A percentile compares a stretch with the other conserved stretches of the same genome.
Evolutionary conservation across 2,113 vertebrate species (phyloP).

Genomic region (Circaetus cinerascens): DNA sequence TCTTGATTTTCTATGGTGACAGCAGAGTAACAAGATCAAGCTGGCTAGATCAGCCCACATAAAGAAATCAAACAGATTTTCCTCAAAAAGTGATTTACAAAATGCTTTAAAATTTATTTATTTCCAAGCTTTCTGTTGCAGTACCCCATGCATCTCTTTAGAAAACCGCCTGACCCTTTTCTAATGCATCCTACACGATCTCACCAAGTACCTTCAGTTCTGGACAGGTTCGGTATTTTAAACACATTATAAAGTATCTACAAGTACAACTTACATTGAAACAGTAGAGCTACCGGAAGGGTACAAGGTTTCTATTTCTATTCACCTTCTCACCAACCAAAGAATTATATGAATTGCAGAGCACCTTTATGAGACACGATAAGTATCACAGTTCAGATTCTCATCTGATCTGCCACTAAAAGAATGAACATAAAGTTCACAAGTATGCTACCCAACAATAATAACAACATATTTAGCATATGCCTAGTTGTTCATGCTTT

Average conservation of each 20-base stretch:
- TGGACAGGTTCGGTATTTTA: background rate
- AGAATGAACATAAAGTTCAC: background rate
- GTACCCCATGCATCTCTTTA: background rate
- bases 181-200: background rate
- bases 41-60: background rate
- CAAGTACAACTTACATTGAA: background rate
- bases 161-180: rapidly evolving
- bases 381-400: background rate
- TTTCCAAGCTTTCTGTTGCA: background rate
- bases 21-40: background rate
- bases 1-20: background rate
- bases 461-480: background rate
- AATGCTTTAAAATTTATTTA: background rate
- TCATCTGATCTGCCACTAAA: background rate
- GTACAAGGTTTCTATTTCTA: background rate
- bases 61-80: background rate
- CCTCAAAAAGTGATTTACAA: background rate
- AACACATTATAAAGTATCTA: background rate
- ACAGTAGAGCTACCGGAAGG: background rate
- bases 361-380: background rate
- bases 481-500: background rate
- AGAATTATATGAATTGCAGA: background rate
- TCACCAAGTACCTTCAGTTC: background rate
- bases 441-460: background rate
- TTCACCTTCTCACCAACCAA: background rate